phyloP scores from a whole-genome alignment of 2,888 invertebrate species.

The Drosophila buzzatii region DNA sequence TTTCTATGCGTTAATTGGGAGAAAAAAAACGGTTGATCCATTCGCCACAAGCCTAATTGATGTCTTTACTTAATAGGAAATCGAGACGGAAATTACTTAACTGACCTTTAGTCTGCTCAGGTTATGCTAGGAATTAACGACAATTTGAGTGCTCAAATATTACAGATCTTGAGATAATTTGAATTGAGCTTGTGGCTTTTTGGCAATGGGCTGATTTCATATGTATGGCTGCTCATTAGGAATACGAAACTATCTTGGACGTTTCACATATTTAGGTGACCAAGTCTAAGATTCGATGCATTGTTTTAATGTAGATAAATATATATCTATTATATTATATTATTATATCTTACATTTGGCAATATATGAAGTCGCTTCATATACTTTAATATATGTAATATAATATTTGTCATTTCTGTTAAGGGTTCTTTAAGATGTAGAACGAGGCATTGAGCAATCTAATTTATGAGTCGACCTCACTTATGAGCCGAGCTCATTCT shows the following conservation, averaged over 20 bases:
- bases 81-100: conserved; percentile 66
- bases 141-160: not conserved
- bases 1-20: conserved; percentile 61
- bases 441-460: too few species aligned
- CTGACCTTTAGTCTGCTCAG: conserved; percentile 56
- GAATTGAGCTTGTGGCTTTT: not conserved
- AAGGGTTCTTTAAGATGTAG: too few species aligned
- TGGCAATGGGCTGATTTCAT: too few species aligned
- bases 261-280: not conserved
- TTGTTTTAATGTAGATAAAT: too few species aligned
- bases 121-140: conserved; percentile 35
- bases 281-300: not conserved
- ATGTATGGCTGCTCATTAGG: not conserved
- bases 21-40: conserved; percentile 57
- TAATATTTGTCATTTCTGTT: too few species aligned
- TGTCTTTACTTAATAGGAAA: conserved; percentile 49
- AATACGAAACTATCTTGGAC: accelerated
- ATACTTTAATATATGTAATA: too few species aligned
- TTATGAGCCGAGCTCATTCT: too few species aligned
- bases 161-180: not conserved
- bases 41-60: conserved; percentile 44
- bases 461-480: not conserved
- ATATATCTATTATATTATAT: too few species aligned
- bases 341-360: too few species aligned
- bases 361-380: too few species aligned